A percentile compares a stretch with the other conserved stretches of the same genome.
phyloP scores from a whole-genome alignment of 2,888 invertebrate genomes.

The Spisula subtruncata region DNA sequence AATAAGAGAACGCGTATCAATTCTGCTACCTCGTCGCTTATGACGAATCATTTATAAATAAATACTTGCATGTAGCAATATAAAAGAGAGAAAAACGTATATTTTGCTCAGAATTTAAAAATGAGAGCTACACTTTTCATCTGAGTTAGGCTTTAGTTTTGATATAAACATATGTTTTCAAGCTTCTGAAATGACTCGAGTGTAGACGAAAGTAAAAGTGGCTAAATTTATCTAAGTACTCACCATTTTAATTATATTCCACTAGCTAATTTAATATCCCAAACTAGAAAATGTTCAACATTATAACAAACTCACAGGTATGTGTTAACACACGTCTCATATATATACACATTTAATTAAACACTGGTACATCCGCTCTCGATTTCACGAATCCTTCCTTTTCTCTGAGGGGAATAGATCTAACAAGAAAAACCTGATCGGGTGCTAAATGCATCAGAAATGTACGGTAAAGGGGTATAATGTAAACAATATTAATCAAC shows the following conservation, averaged over 20 bases:
- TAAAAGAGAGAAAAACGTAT: too few relatives aligned
- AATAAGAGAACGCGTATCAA: too few relatives aligned
- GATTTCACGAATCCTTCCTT: not conserved
- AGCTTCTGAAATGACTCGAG: not conserved
- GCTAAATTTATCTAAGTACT: not conserved
- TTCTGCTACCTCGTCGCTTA: too few relatives aligned
- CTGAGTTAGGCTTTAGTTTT: too few relatives aligned
- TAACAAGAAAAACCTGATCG: not conserved
- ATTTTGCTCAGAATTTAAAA: too few relatives aligned
- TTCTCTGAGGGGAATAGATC: not conserved
- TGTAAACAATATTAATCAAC: constrained; percentile 16
- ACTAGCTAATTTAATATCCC: not conserved
- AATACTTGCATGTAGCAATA: too few relatives aligned
- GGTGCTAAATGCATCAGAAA: not conserved
- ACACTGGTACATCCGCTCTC: not conserved
- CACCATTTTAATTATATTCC: not conserved
- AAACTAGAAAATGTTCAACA: not conserved
- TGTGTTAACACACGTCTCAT: not conserved
- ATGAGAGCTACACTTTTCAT: too few relatives aligned
- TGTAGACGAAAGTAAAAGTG: not conserved
- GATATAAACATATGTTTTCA: too few relatives aligned
- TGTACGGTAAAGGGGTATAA: not conserved
- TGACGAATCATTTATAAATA: too few relatives aligned
- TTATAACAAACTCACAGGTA: not conserved
- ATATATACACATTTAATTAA: not conserved